A percentile compares a stretch with the other conserved stretches of the same genome.
Conservation (phyloP, 2,113 vertebrate genomes). For the Siniperca chuatsi region DNA sequence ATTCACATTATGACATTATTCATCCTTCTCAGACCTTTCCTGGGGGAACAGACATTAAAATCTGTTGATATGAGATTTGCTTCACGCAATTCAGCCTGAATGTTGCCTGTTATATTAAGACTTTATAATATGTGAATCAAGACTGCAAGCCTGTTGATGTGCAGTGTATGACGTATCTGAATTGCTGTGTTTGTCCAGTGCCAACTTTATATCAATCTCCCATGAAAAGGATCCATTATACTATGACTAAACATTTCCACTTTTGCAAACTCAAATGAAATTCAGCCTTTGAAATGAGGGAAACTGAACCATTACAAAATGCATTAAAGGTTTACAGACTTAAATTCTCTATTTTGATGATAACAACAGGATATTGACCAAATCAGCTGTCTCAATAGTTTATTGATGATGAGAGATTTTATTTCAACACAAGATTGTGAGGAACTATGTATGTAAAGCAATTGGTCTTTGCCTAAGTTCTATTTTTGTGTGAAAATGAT, state of each 20-base stretch:
- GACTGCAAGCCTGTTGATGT: neutral
- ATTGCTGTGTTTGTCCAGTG: neutral
- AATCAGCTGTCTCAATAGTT: neutral
- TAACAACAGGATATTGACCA: neutral
- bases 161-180: neutral
- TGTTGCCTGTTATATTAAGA: neutral
- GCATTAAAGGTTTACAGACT: neutral
- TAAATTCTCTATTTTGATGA: neutral
- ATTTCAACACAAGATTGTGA: too few species aligned
- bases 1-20: neutral
- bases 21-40: neutral
- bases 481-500: neutral
- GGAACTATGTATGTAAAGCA: neutral
- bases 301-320: neutral
- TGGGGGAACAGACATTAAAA: neutral
- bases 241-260: neutral
- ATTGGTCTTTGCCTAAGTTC: neutral
- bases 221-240: neutral
- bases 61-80: neutral
- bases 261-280: neutral
- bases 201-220: neutral
- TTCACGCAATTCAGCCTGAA: neutral
- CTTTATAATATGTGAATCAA: neutral
- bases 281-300: neutral
- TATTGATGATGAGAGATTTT: neutral